Conservation (phyloP, 2,888 invertebrate genomes). For the Synanthedon tipuliformis region DNA sequence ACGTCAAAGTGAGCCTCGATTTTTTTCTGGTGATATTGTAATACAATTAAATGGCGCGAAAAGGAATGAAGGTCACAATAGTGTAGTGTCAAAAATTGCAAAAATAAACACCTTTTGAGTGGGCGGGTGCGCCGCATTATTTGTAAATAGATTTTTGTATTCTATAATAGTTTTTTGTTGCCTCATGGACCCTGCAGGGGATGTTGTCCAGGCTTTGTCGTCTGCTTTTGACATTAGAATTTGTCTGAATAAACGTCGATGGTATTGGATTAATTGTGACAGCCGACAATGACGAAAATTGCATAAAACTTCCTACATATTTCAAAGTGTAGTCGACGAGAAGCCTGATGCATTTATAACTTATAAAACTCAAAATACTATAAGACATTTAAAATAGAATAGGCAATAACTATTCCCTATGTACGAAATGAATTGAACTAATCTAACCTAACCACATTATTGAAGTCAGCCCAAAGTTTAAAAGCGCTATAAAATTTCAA, state of each 20-base stretch:
- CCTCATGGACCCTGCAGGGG: conserved; percentile 14
- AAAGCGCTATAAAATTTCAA: conserved; percentile 9
- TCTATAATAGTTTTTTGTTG: conserved; percentile 11
- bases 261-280: too few relatives aligned
- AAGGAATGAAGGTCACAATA: conserved; percentile 53
- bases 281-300: too few relatives aligned
- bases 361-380: too few relatives aligned
- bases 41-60: conserved; percentile 67
- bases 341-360: too few relatives aligned
- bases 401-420: too few relatives aligned
- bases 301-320: too few relatives aligned
- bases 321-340: too few relatives aligned
- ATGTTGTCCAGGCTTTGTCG: conserved; percentile 24
- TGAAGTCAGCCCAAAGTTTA: conserved; percentile 6
- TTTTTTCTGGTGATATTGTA: conserved; percentile 7
- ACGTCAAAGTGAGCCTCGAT: too few relatives aligned
- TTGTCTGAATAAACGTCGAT: background rate
- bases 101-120: conserved; percentile 69
- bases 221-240: conserved; percentile 22
- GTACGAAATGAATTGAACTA: too few relatives aligned
- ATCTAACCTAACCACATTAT: background rate
- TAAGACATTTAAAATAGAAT: too few relatives aligned
- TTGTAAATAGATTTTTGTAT: conserved; percentile 60
- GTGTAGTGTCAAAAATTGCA: conserved; percentile 55
- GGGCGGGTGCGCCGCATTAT: conserved; percentile 60